Evolutionary conservation across 2,888 invertebrate genomes (phyloP), one percentile per base, ranked within the genome.

Genomic region (Cosmia trapezina): DNA sequence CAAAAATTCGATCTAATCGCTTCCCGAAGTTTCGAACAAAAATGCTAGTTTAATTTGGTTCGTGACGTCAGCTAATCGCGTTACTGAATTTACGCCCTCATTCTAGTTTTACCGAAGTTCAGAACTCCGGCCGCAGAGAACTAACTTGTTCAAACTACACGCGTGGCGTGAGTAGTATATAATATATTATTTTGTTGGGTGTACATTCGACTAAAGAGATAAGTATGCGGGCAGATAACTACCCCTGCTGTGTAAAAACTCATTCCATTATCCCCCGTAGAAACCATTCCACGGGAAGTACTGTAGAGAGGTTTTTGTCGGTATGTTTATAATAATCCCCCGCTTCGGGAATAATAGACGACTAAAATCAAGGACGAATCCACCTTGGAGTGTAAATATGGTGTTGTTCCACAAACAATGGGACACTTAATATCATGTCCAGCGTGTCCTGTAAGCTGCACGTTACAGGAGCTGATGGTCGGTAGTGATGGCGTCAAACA

Each of bases 31-130:
- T 80, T 68, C 12, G 28, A 72, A 80, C 80, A 80, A 80, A 80
- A 80, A 80, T 78, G 22, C 66, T 54, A 54, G 74, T 83, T 84
- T 76, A 75, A 67, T 76, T 76, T 76, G 78, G 78, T 81, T 78
- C 76, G 73, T 72, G 81, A 76, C 76, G 76, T 78, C 61, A 77
- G 73, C 75, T 86, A 87, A 84, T 89, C 85, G 85, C 82, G 81
- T 87, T 75, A 78, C 72, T 73, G 78, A 88, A 88, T 89, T 88
- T 87, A 88, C 87, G 86, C 81, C 86, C 87, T 83, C 86, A 87
- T 89, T 86, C 83, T 86, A 87, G 88, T 87, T 89, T 82, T 78
- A 69, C 81, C 61, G 75, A 83, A 89, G 86, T 89, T 89, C 60
- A 37, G 41, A 78, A 73, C 81, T 76, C 49, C 61, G 2, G 56